Base-by-base conservation (phyloP, 1,140 invertebrate species). In the Agraylea sexmaculata region DNA sequence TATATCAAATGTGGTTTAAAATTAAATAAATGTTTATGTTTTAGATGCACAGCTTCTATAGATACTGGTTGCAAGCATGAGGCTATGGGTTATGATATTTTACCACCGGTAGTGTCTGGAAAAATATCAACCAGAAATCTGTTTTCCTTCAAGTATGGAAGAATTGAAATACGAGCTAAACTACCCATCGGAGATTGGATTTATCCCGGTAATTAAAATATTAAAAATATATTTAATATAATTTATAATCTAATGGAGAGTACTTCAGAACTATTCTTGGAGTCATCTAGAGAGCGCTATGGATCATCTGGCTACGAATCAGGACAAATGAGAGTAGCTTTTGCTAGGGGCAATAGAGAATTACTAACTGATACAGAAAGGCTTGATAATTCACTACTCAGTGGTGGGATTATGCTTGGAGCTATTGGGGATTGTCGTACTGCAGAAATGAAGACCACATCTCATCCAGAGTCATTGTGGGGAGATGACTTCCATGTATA, bases 101-200 rank as follows among this genome's bases (percentile, higher is more conserved):
- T 79, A 13, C 77, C 77, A 2, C 80, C 80, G 1, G 58, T 81
- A 16, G 60, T 74, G 20, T 81, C 81, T 0, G 77, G 71, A 3
- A 66, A 73, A 45, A 50, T 83, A 30, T 69, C 71, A 20, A 75
- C 71, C 1, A 66, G 67, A 20, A 57, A 66, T 21, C 54, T 52
- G 15, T 75, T 83, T 39, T 55, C 63, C 11, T 75, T 77, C 43
- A 69, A 57, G 17, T 81, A 78, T 45, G 78, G 78, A 7, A 64
- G 65, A 31, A 67, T 81, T 2, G 71, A 78, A 51, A 62, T 81
- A 6, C 62, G 69, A 11, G 78, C 78, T 0, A 80, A 78, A 55
- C 58, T 81, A 51, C 77, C 78, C 0, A 52, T 60, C 22, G 78
- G 78, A 25, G 78, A 81, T 55, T 87, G 83, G 82, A 42, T 86